Evolutionary conservation across 2,888 invertebrate genomes (phyloP).

Genomic region (Gymnocheta viridis): DNA sequence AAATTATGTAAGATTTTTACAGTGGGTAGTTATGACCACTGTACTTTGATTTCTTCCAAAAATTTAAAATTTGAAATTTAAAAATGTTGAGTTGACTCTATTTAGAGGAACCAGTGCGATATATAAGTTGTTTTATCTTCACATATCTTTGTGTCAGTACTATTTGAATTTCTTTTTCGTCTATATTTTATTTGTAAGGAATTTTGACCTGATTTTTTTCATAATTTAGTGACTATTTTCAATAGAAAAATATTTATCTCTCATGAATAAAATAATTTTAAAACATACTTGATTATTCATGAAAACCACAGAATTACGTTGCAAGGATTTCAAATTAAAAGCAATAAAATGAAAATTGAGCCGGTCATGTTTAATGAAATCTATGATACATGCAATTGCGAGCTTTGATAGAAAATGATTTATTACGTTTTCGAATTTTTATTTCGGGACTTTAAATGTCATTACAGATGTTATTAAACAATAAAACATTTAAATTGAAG

Average conservation of each 20-base stretch:
- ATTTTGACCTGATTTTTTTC: too few species aligned
- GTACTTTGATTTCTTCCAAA: too few species aligned
- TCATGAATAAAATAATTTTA: neutral
- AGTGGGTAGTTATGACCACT: too few species aligned
- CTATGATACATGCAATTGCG: neutral
- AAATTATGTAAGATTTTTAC: too few species aligned
- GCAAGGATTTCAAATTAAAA: neutral
- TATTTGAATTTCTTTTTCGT: too few species aligned
- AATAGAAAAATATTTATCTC: neutral
- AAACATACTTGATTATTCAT: neutral
- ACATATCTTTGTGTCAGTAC: too few species aligned
- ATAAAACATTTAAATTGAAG: neutral
- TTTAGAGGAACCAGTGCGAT: too few species aligned
- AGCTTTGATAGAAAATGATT: slow-evolving; percentile 51
- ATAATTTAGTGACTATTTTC: too few species aligned
- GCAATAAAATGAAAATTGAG: neutral
- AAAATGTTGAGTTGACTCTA: too few species aligned
- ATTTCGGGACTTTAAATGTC: slow-evolving; percentile 71
- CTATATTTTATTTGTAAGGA: too few species aligned
- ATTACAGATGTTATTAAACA: slow-evolving; percentile 54
- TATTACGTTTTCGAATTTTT: slow-evolving; percentile 63
- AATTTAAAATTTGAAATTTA: too few species aligned
- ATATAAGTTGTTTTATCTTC: too few species aligned
- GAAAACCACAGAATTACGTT: neutral
- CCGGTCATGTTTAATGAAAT: neutral